These are phyloP conservation scores for Drosophila sulfurigaster DNA, from an alignment of 1,140 invertebrate species.

Conservation along the genomic window DNA sequence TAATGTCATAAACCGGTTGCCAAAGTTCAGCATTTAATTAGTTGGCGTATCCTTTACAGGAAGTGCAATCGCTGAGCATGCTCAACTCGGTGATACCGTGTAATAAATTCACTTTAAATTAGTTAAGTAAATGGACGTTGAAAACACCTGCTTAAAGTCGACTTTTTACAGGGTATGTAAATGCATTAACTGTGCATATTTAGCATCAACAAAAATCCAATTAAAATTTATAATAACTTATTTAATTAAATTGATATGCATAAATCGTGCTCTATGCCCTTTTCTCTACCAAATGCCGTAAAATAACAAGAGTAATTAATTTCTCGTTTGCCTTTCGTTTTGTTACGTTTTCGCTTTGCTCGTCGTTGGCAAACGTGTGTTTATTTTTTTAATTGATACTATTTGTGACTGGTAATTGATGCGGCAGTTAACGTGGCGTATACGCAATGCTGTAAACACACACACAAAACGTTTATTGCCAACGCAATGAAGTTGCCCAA, in stretches of 20 bases:
- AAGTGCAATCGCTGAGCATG: neutral
- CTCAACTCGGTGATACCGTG: neutral
- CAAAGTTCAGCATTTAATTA: slow-evolving; percentile 44
- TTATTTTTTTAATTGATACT: slow-evolving; percentile 38
- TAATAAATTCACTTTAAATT: neutral
- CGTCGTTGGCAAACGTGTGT: neutral
- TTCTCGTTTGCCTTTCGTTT: neutral
- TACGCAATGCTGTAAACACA: slow-evolving; percentile 28
- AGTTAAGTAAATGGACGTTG: neutral
- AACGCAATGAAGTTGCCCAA: slow-evolving; percentile 38
- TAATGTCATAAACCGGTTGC: slow-evolving; percentile 25
- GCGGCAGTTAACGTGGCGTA: slow-evolving; percentile 24
- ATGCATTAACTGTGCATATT: slow-evolving; percentile 50
- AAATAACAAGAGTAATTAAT: slow-evolving; percentile 46
- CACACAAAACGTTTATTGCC: neutral
- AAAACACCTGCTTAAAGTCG: no score
- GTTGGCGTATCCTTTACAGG: neutral
- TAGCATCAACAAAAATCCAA: slow-evolving; percentile 71
- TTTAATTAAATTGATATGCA: slow-evolving; percentile 79
- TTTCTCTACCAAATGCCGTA: slow-evolving; percentile 3
- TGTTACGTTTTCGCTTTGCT: no score
- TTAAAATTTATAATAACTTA: slow-evolving; percentile 77
- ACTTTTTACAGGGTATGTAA: slow-evolving; percentile 5
- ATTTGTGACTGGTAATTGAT: slow-evolving; percentile 29
- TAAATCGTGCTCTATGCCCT: slow-evolving; percentile 46